Conservation (phyloP, 1,140 invertebrate species). For the Lepidurus packardi region DNA sequence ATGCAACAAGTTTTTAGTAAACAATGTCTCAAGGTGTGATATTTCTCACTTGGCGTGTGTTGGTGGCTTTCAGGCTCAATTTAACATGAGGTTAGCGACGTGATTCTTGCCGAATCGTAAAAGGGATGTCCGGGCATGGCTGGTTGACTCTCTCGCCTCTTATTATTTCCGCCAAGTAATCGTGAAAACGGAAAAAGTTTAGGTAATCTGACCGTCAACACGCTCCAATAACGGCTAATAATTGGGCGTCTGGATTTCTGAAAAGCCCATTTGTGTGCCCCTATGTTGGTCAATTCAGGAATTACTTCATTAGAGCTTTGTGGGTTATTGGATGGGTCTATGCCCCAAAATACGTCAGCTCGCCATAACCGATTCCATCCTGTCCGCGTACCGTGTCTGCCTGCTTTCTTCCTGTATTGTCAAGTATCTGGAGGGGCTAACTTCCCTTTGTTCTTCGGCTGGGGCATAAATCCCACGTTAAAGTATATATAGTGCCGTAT, state of each 20-base stretch:
- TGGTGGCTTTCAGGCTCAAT: not conserved
- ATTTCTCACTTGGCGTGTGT: constrained; percentile 11
- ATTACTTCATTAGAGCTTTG: not conserved
- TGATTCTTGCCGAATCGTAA: not conserved
- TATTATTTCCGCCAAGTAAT: constrained; percentile 5
- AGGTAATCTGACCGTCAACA: not conserved
- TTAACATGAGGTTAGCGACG: not conserved
- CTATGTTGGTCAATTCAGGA: too few species aligned
- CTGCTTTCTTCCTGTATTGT: not conserved
- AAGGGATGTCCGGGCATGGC: not conserved
- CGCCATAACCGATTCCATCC: not conserved
- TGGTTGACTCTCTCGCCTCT: not conserved
- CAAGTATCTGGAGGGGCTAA: not conserved
- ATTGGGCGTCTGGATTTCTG: not conserved
- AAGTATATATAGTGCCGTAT: not conserved
- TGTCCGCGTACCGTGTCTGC: not conserved
- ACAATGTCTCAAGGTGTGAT: not conserved
- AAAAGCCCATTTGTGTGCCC: not conserved
- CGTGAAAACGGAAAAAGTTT: constrained; percentile 1
- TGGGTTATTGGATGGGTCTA: not conserved
- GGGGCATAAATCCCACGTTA: not conserved
- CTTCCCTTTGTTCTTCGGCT: not conserved
- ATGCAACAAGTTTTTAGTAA: not conserved
- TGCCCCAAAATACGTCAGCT: not conserved
- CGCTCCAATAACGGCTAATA: not conserved